Evolutionary conservation across 2,113 vertebrate species (phyloP).

Genomic region (Tringa solitaria): DNA sequence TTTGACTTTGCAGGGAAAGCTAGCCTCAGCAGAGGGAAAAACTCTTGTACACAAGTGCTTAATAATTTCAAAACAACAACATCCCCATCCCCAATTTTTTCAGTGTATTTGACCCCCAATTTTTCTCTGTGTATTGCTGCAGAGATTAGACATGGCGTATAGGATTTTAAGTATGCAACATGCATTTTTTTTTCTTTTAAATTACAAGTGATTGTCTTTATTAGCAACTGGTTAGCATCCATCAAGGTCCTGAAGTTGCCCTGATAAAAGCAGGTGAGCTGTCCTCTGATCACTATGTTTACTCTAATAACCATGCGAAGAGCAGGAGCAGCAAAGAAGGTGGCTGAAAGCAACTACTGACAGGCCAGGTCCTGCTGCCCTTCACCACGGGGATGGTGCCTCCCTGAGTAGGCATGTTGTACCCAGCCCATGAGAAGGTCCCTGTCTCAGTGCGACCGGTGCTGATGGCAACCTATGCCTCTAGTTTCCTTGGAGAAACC

Average conservation of each 20-base stretch:
- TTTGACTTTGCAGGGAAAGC: background rate
- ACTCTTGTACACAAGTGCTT: background rate
- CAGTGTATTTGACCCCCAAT: background rate
- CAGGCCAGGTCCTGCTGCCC: background rate
- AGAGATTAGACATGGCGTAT: background rate
- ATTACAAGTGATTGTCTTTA: background rate
- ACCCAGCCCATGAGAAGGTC: background rate
- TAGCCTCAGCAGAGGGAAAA: background rate
- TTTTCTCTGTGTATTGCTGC: background rate
- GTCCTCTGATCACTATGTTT: accelerated
- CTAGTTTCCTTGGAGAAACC: background rate
- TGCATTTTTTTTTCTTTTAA: no score
- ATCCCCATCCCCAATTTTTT: background rate
- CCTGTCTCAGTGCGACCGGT: background rate
- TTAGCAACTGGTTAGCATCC: background rate
- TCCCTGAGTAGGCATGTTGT: background rate
- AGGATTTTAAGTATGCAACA: background rate
- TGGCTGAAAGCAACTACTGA: background rate
- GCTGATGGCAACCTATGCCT: background rate
- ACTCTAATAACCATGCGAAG: background rate
- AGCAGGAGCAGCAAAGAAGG: background rate
- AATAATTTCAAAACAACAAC: background rate
- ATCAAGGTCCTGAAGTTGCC: accelerated
- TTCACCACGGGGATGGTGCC: background rate
- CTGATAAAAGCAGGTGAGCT: background rate